Base-by-base conservation (phyloP, 2,113 vertebrate genomes). In the Odocoileus hemionus region DNA sequence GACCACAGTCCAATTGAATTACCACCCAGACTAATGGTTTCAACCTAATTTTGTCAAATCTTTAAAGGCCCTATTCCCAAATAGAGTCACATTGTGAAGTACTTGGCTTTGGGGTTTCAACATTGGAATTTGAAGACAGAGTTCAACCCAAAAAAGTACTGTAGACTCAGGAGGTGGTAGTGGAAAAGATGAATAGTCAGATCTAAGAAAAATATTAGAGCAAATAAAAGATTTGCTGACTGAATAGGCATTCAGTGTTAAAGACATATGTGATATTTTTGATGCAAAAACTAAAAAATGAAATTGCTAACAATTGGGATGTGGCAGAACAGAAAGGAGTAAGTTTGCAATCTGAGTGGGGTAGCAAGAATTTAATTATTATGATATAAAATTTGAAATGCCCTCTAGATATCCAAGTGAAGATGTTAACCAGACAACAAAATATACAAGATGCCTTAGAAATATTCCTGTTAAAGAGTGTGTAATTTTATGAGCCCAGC, bases 11-110 rank as follows among this genome's bases (percentile, higher is more conserved):
- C 19, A 14, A 26, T 6, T 58, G 55, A 36, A 78, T 39, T 21
- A 30, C 2, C 0, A 8, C 6, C n/a, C 6, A 57, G 9, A 2
- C 3, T 78, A 36, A 39, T 17, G 15, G 1, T 16, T n/a, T 90
- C 17, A 54, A 78, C 67, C 86, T 85, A 80, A 39, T 21, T 74
- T 61, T 64, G 30, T 14, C 28, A 80, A 13, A 33, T 9, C 16
- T 78, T 79, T 57, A 76, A 89, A 83, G 54, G 3, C 5, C 5
- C 3, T 55, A 2, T 70, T 55, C 58, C 23, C 23, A 67, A 76
- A 43, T 16, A n/a, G 0, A 83, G 6, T 52, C 47, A 43, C 10
- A 36, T 57, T 89, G 11, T 45, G 14, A 57, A 30, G 23, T 67
- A 17, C 30, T 50, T 7, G 17, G 5, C 1, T 2, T 33, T 47